phyloP scores from a whole-genome alignment of 2,888 invertebrate genomes.

The Cremastinae sp. region DNA sequence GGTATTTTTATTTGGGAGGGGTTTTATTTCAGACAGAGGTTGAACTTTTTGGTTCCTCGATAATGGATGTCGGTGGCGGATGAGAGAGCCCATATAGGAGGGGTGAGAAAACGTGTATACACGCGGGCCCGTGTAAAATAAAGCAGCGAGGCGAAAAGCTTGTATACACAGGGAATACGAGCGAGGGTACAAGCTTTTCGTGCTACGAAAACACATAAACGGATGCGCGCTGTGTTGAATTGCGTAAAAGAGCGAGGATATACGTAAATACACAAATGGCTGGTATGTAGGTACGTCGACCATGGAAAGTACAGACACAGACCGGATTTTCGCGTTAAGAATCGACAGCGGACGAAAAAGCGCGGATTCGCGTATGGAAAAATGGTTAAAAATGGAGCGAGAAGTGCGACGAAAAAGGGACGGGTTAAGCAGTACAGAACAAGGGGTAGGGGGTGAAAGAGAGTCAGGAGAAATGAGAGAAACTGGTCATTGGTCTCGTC shows the following conservation, averaged over 20 bases:
- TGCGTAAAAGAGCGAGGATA: constrained; percentile 1
- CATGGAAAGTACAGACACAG: too few relatives aligned
- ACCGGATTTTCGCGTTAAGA: too few relatives aligned
- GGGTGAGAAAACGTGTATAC: background rate
- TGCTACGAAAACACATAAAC: constrained; percentile 1
- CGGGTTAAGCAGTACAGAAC: background rate
- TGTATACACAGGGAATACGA: constrained; percentile 47
- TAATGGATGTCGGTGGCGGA: background rate
- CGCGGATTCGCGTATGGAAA: background rate
- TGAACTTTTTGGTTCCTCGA: constrained; percentile 5
- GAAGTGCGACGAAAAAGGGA: background rate
- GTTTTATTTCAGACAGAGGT: too few relatives aligned
- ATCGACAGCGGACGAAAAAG: background rate
- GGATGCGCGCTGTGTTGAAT: constrained; percentile 5
- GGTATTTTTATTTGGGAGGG: too few relatives aligned
- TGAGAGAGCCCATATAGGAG: background rate
- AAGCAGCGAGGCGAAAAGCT: constrained; percentile 23
- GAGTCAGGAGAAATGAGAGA: constrained; percentile 9
- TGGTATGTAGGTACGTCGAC: background rate
- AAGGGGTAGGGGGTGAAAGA: constrained; percentile 3
- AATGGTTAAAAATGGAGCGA: background rate
- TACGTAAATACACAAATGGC: background rate
- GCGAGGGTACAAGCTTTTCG: constrained; percentile 38
- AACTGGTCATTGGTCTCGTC: constrained; percentile 7
- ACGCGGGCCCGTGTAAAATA: background rate